Base-by-base conservation (phyloP, 2,888 invertebrate genomes). In the Odontocerum albicorne region DNA sequence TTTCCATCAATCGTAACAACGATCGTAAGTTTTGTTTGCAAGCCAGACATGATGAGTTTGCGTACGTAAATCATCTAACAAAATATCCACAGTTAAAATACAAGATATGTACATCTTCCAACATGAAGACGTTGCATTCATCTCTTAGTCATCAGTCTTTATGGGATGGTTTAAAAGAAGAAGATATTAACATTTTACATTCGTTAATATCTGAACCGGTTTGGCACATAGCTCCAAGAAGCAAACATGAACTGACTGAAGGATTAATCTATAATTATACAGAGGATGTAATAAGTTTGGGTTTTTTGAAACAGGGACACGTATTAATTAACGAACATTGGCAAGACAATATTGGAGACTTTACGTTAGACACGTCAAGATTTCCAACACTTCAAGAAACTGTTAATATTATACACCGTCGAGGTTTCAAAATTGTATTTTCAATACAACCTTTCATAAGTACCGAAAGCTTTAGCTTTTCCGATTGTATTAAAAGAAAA, bases 361-460 rank as follows among this genome's bases (percentile, higher is more conserved):
- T 94, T 43, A 80, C 84, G 0, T 83, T 96, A n/a, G 93, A 96
- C 68, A 74, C 75, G 0, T 76, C 73, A 20, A 76, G 92, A 54
- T 96, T 96, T 67, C 86, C 87, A 39, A 87, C 86, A 0, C 78
- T 92, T 63, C 85, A 87, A 52, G 84, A 86, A 53, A 89, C 89
- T 1, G 86, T 93, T 4, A 86, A 89, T 63, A 87, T 90, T 46
- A 78, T 94, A 31, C 88, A 88, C 61, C 79, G 93, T 22, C 77
- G 92, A 60, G 93, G 93, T 1, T 96, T 95, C 62, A 84, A 90
- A 65, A 87, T 96, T 10, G 90, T 89, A 0, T 85, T 96, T 62
- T 88, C 92, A n/a, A 83, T 95, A 0, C 93, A 94, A 66, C 95
- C 96, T 0, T 96, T 92, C 67, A 87, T 95, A 22, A 88, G 90